Base-by-base conservation (phyloP, 2,797 vertebrate species). In the Leptatherina wallacei region DNA sequence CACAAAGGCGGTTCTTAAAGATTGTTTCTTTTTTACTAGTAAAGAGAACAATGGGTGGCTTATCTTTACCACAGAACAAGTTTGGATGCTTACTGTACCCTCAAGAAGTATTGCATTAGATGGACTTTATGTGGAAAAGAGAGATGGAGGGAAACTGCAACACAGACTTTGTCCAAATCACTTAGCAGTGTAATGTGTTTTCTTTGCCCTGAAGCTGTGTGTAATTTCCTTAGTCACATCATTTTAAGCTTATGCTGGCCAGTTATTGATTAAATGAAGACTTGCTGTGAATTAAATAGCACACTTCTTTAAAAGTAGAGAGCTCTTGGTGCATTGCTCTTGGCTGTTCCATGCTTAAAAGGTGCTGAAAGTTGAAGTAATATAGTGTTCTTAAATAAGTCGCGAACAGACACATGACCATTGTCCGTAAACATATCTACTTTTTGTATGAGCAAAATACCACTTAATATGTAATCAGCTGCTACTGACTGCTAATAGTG, bases 1-100 rank as follows among this genome's bases (percentile, higher is more conserved):
- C 30, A 55, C 32, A 54, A 30, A 61, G 4, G 38, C 40, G 49
- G 22, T 58, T 44, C 33, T 57, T 38, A 22, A 29, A 55, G 18
- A 4, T 1, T 18, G 1, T 44, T 55, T 59, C 16, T 16, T 16
- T 32, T 61, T n/a, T 60, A 54, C 32, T 3, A 6, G 29, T 52
- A 58, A 69, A 13, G 9, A 63, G 57, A 30, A 64, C 54, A 24
- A 40, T 51, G 33, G 68, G 71, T 18, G 27, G 58, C 51, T 69
- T 57, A 76, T 82, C 78, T 71, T 75, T 65, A 70, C 47, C 56
- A 62, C 32, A 16, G 62, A 32, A 36, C 62, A 65, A 65, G 70
- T 69, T 51, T 55, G 58, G 67, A 69, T 18, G 24, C 69, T 73
- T 35, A 40, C 42, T 32, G 47, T 61, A 36, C 65, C 60, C 69